A percentile compares a stretch with the other conserved stretches of the same genome.
Evolutionary conservation across 2,113 vertebrate species (phyloP).

Genomic region (Nothocercus nigrocapillus): DNA sequence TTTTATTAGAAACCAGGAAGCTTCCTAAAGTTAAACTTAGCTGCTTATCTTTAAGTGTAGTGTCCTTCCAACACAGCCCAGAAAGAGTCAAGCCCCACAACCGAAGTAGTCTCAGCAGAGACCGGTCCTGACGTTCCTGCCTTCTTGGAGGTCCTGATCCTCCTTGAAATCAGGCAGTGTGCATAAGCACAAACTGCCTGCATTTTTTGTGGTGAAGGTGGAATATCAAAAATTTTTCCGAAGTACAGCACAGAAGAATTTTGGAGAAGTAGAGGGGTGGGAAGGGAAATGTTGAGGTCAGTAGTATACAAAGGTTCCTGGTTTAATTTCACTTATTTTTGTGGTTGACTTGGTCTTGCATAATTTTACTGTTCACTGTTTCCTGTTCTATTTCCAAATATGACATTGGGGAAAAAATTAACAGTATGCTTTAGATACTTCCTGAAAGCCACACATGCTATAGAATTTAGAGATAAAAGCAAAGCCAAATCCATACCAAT

Average conservation of each 20-base stretch:
- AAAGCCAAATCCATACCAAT: constrained; percentile 12
- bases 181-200: neutral
- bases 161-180: neutral
- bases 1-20: neutral
- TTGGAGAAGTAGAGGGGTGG: too few relatives aligned
- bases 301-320: neutral
- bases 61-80: neutral
- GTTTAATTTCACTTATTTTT: neutral
- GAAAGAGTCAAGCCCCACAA: neutral
- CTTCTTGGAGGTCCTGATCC: neutral
- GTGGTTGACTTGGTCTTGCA: neutral
- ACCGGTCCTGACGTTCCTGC: neutral
- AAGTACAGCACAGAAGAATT: neutral
- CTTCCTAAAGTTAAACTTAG: neutral
- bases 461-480: neutral
- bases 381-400: neutral
- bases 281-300: neutral
- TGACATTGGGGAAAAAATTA: neutral
- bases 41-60: neutral
- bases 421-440: neutral
- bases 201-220: rapidly evolving
- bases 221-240: neutral
- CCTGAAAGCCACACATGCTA: neutral
- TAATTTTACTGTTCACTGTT: neutral
- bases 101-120: neutral